Base-by-base conservation (phyloP, 64 coral and sea anemone genomes). In the Stichodactyla helianthus region DNA sequence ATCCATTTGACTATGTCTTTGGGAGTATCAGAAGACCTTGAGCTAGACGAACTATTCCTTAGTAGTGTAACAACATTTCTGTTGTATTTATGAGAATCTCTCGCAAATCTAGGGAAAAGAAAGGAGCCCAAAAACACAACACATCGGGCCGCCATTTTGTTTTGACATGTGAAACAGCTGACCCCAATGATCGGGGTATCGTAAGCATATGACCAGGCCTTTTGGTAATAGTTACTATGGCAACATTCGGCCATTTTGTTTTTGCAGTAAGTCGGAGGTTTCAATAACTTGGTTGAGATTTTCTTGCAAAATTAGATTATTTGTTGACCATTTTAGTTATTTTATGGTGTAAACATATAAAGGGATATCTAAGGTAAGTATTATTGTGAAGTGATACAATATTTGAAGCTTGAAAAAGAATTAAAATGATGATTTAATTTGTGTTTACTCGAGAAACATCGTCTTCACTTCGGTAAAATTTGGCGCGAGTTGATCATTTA, bases 1-100 rank as follows among this genome's bases (percentile, higher is more conserved):
- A 95, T 92, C 83, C 91, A 95, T 55, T 89, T 85, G n/a, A 89
- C 94, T 50, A 93, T 63, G 52, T 93, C 91, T 31, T 83, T 54
- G 12, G 83, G 62, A 50, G 17, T 23, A 88, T 83, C 70, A 82
- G 26, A 92, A 53, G 84, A 91, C 18, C 71, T 53, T 11, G 77
- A 54, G 50, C 79, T 52, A 82, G 65, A 84, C 55, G 59, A 52
- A 82, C 65, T 82, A 27, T 52, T 68, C 60, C 84, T 81, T 91
- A 52, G 20, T n/a, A 13, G 16, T 86, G 57, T 86, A 17, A 9
- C 84, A 67, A 67, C 50, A 68, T 67, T 84, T 78, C 22, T 55
- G 31, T 83, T 55, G 65, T 81, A 89, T 89, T 22, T 59, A 53
- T 52, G 7, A 16, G 35, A 81, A 81, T 81, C 78, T 19, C 10